A percentile compares a stretch with the other conserved stretches of the same genome.
phyloP scores from a whole-genome alignment of 1,140 invertebrate species.

The Zaprionus africanus region DNA sequence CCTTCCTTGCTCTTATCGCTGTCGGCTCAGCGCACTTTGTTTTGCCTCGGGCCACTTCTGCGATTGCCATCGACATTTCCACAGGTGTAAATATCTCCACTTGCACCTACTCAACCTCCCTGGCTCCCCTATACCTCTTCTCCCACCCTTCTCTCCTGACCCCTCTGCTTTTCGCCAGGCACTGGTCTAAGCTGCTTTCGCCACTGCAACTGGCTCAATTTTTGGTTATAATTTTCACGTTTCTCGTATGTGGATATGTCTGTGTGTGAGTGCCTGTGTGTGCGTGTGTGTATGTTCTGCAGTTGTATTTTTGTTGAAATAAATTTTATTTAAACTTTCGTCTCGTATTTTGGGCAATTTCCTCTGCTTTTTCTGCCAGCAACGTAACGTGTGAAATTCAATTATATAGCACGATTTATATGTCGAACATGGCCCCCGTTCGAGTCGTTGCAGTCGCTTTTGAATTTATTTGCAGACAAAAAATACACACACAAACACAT shows the following conservation, averaged over 20 bases:
- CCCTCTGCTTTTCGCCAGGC: not conserved
- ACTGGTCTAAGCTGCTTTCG: slow-evolving; percentile 41
- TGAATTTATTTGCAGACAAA: slow-evolving; percentile 58
- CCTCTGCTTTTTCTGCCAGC: slow-evolving; percentile 35
- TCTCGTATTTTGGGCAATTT: slow-evolving; percentile 58
- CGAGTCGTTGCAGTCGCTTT: slow-evolving; percentile 31
- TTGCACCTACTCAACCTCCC: not conserved
- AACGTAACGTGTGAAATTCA: slow-evolving; percentile 79
- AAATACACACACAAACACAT: slow-evolving; percentile 28
- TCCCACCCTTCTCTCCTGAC: not conserved
- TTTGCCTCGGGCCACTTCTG: slow-evolving; percentile 19
- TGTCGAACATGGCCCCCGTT: slow-evolving; percentile 63
- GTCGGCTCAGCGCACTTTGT: slow-evolving; percentile 63
- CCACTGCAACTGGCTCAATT: slow-evolving; percentile 32
- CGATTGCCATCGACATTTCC: slow-evolving; percentile 60
- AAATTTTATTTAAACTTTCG: slow-evolving; percentile 82
- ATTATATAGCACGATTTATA: slow-evolving; percentile 80
- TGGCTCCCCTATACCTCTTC: no score
- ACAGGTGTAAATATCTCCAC: slow-evolving; percentile 72
- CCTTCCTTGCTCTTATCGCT: slow-evolving; percentile 3
- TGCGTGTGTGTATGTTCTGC: no score
- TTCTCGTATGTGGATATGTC: slow-evolving; percentile 39
- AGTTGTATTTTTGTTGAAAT: slow-evolving; percentile 78
- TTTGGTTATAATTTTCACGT: slow-evolving; percentile 71
- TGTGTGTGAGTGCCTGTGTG: slow-evolving; percentile 15